Conservation (phyloP, 2,797 vertebrate genomes). For the Phaenicophaeus curvirostris region DNA sequence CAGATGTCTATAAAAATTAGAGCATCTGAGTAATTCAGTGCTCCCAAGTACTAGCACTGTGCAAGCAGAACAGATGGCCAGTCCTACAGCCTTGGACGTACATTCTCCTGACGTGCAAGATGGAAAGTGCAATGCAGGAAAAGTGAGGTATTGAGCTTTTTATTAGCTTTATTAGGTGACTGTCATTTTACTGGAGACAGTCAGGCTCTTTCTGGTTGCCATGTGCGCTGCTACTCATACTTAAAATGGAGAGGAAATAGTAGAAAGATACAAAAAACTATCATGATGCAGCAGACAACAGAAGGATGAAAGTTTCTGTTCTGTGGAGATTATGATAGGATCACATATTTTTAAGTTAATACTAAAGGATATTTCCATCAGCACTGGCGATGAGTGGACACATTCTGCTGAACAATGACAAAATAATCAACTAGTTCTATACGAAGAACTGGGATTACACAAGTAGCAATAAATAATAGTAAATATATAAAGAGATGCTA, state of each 20-base stretch:
- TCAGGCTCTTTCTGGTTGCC: conserved; percentile 23
- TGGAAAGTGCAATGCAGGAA: background rate
- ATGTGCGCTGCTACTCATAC: background rate
- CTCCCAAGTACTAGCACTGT: background rate
- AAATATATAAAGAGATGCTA: background rate
- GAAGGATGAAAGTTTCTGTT: background rate
- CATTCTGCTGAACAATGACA: background rate
- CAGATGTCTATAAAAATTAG: conserved; percentile 14
- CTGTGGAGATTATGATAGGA: background rate
- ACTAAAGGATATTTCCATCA: background rate
- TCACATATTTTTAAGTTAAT: background rate
- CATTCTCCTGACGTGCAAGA: background rate
- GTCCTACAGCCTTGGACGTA: background rate
- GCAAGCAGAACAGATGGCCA: conserved; percentile 43
- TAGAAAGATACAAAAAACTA: background rate
- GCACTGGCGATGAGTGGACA: background rate
- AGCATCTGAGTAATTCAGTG: background rate
- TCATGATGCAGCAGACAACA: background rate
- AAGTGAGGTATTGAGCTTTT: background rate
- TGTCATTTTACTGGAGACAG: conserved; percentile 16
- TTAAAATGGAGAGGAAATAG: background rate
- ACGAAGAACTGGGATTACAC: background rate
- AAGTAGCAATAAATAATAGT: background rate
- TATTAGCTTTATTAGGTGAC: background rate
- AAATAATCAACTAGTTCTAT: background rate